Conservation (phyloP, 2,113 vertebrate species). For the Cottus gobio region DNA sequence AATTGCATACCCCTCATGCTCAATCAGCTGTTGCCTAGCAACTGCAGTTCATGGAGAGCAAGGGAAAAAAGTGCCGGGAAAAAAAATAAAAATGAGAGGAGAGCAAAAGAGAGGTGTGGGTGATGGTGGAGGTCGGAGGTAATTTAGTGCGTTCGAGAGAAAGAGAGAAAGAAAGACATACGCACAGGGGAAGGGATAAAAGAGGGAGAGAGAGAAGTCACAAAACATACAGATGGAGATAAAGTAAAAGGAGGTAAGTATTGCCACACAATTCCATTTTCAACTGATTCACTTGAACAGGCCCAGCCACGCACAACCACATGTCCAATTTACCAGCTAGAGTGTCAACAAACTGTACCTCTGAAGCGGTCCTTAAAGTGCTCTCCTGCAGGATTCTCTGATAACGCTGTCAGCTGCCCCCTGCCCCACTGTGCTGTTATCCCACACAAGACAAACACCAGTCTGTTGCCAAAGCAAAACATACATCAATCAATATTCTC, state of each 20-base stretch:
- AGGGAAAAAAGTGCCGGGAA: constrained; percentile 20
- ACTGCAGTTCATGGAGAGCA: constrained; percentile 66
- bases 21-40: constrained; percentile 84
- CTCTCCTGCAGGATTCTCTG: constrained; percentile 52
- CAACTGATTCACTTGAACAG: constrained; percentile 64
- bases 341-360: constrained; percentile 71
- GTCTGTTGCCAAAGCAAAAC: constrained; percentile 37
- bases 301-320: constrained; percentile 68
- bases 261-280: constrained; percentile 63
- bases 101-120: constrained; percentile 47
- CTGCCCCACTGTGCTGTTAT: constrained; percentile 31
- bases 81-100: constrained; percentile 57
- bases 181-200: constrained; percentile 10
- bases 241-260: constrained; percentile 51
- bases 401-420: constrained; percentile 57
- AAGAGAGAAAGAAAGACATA: constrained; percentile 30
- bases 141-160: constrained; percentile 50
- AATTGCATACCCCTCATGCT: constrained; percentile 77
- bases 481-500: constrained; percentile 51
- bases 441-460: constrained; percentile 56
- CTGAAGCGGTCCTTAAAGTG: constrained; percentile 48
- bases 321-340: constrained; percentile 71
- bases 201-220: constrained; percentile 7
- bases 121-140: constrained; percentile 43
- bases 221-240: constrained; percentile 30